phyloP scores from a whole-genome alignment of 2,113 vertebrate genomes.

The Seriola aureovittata region DNA sequence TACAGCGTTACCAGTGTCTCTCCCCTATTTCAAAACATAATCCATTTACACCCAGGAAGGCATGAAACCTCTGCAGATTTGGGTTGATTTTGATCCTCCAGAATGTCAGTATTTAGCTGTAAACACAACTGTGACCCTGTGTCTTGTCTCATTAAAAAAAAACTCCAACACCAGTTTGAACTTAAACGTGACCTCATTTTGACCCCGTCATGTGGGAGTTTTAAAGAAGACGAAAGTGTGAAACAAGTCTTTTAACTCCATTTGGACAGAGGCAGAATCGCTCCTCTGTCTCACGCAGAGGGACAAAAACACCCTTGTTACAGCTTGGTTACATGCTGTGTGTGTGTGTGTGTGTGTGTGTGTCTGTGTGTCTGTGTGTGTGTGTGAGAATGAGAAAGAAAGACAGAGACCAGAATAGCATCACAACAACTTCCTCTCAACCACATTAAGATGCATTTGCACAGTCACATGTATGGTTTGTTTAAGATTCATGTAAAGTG shows the following conservation, averaged over 20 bases:
- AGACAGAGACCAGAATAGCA: conserved; percentile 8
- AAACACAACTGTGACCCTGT: neutral
- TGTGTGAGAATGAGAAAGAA: neutral
- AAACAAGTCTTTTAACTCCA: conserved; percentile 45
- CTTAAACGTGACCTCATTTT: conserved; percentile 51
- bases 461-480: conserved; percentile 18
- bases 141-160: neutral
- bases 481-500: neutral
- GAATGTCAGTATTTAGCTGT: neutral
- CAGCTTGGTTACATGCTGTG: neutral
- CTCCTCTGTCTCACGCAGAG: conserved; percentile 38
- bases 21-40: conserved; percentile 37
- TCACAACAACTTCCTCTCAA: neutral
- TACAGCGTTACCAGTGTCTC: conserved; percentile 21
- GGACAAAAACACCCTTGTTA: conserved; percentile 59
- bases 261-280: conserved; percentile 50
- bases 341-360: conserved; percentile 2
- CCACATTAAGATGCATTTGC: conserved; percentile 23
- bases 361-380: neutral
- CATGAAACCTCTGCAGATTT: neutral
- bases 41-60: neutral
- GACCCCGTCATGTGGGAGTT: conserved; percentile 52
- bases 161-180: neutral
- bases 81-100: neutral
- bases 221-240: conserved; percentile 36